Evolutionary conservation across 2,888 invertebrate species (phyloP), one percentile per base, ranked within the genome.

Genomic region (Unio pictorum): DNA sequence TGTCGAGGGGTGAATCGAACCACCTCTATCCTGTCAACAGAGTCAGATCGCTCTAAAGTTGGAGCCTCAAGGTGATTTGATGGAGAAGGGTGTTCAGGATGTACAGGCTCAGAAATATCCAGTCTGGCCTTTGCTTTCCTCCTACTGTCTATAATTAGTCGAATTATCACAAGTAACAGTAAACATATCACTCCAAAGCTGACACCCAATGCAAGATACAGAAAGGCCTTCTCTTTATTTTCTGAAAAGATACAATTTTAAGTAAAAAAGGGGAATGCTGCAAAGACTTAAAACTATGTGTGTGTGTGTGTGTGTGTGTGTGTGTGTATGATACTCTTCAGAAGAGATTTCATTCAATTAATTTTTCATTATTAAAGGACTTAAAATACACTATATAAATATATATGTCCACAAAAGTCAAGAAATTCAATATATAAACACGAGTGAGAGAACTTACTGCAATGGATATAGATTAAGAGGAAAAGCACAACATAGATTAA

Each of bases 21-120:
- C 61, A 87, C 84, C 71, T 87, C 87, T 55, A 87, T 86, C 54
- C 85, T 76, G 73, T 87, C 87, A 20, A 85, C 79, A 63, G 87
- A 87, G 69, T 85, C 85, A 28, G 83, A 74, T 62, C 84, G 75
- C 28, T 84, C 81, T 66, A 87, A 73, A 61, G 83, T 82, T 17
- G 85, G 83, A 45, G 81, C 79, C 67, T 85, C 84, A 6, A 84
- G 76, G 58, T 81, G 77, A 64, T 81, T 81, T 7, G 74, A 68
- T 18, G 80, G 81, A 23, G 76, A 72, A 28, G 74, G 74, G 61
- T 79, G 75, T 64, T 82, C 80, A 63, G 79, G 79, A 67, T 85
- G 85, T 1, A 82, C 81, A 7, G 87, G 86, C 68, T 87, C 87
- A 0, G 86, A 81, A 61, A 87, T 78, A 68, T 86, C 86, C 60